phyloP scores from a whole-genome alignment of 2,797 vertebrate species.

The Anas bahamensis region DNA sequence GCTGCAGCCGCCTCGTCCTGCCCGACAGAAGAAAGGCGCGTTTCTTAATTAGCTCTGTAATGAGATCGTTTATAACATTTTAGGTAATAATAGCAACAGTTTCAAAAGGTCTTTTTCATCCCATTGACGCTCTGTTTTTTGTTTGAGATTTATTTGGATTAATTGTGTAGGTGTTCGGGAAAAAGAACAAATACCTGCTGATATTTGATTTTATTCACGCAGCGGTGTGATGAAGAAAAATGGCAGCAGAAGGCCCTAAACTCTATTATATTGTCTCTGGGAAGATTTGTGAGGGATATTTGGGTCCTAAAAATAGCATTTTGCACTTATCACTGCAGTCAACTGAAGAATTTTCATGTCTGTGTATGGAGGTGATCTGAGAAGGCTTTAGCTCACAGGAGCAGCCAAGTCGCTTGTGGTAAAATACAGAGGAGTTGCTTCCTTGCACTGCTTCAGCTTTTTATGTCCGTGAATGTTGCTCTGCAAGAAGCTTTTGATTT shows the following conservation, averaged over 20 bases:
- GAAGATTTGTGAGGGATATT: neutral
- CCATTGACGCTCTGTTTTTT: neutral
- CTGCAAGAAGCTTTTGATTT: neutral
- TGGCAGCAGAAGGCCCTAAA: neutral
- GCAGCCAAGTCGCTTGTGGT: fast-evolving
- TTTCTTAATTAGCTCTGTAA: neutral
- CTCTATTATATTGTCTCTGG: neutral
- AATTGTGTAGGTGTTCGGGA: conserved; percentile 5
- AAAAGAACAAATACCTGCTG: neutral
- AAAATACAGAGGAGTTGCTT: neutral
- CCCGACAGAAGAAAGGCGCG: neutral
- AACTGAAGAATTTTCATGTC: fast-evolving
- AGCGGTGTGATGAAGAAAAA: neutral
- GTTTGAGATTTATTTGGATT: conserved; percentile 42
- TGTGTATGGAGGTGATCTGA: neutral
- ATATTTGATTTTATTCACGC: neutral
- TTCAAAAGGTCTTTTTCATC: neutral
- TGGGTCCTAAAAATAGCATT: neutral
- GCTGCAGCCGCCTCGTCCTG: neutral
- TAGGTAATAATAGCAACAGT: neutral
- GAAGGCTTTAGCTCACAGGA: neutral
- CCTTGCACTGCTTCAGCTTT: neutral
- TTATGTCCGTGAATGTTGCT: fast-evolving
- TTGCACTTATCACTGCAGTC: neutral
- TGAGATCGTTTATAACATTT: neutral